Evolutionary conservation across 1,140 invertebrate genomes (phyloP), one percentile per base, ranked within the genome.

Genomic region (Brachionus koreanus): DNA sequence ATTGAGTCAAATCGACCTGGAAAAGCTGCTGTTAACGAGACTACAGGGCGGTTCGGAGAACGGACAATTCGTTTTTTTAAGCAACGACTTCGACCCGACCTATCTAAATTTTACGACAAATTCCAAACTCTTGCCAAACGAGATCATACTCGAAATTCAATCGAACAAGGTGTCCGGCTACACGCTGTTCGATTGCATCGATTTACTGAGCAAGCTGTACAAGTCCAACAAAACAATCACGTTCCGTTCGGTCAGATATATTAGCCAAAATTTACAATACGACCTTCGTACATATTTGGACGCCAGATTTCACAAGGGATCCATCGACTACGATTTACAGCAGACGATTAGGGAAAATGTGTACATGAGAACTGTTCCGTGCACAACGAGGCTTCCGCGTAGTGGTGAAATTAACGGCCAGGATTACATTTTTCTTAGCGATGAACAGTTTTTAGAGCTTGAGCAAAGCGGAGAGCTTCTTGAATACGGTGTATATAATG

Each of bases 301-400:
- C 84, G 89, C 90, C 33, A 85, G 91, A 83, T 92, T 92, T 86
- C 90, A 89, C 79, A 92, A 92, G 86, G 91, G 91, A 46, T 91
- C 91, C 13, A 87, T 91, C 3, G 92, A 92, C 86, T 91, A 92
- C 88, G 91, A 92, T 83, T 87, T 92, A 35, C 92, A 93, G 85
- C 91, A 91, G 83, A 91, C 91, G 1, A 92, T 93, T 81, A 86
- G 92, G 82, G 92, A 93, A 84, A 93, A 93, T 86, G 86, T 93
- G 25, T 93, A 93, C 86, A 87, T 91, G 83, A 87, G 92, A 81
- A 93, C 92, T 25, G 92, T 93, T 13, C 92, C 92, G 79, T 91
- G 90, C 90, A 92, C 91, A 9, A 92, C 91, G 2, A 84, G 91
- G 74, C 83, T 86, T 46, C 90, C 90, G n/a, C 86, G 91, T 83